Conservation (phyloP, 2,797 vertebrate genomes). For the Amniataba percoides region DNA sequence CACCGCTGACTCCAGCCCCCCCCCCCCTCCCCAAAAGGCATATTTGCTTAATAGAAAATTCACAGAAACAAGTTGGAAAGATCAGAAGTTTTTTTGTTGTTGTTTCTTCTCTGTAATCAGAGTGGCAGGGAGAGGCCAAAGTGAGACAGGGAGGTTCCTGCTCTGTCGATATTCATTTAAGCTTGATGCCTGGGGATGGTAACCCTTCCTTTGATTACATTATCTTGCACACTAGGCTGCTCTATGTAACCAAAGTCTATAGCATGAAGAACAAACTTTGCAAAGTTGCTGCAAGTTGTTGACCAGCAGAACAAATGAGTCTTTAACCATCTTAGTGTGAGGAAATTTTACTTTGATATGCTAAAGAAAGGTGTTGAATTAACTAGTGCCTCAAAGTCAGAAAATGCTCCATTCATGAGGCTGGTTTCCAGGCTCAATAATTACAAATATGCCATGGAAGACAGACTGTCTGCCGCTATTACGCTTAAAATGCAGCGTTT, state of each 20-base stretch:
- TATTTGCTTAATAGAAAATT: constrained; percentile 60
- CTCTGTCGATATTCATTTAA: constrained; percentile 38
- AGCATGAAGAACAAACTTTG: constrained; percentile 42
- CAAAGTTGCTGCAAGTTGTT: constrained; percentile 52
- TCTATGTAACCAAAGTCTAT: background rate
- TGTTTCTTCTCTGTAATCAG: constrained; percentile 22
- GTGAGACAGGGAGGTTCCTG: constrained; percentile 9
- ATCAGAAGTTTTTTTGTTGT: constrained; percentile 28
- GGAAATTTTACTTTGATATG: constrained; percentile 69
- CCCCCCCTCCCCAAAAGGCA: constrained; percentile 25
- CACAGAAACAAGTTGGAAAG: constrained; percentile 31
- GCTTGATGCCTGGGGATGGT: constrained; percentile 5
- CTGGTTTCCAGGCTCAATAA: constrained; percentile 61
- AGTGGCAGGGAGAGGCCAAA: constrained; percentile 30
- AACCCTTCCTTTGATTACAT: constrained; percentile 33
- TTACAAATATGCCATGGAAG: constrained; percentile 59
- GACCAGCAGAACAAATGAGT: constrained; percentile 43
- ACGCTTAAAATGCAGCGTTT: constrained; percentile 72
- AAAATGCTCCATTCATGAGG: constrained; percentile 61
- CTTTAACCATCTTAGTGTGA: constrained; percentile 16
- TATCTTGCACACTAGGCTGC: constrained; percentile 6
- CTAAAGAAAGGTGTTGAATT: constrained; percentile 60
- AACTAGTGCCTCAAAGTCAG: constrained; percentile 59
- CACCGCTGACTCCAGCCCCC: constrained; percentile 36
- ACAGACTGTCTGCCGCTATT: constrained; percentile 70